Evolutionary conservation across 2,113 vertebrate genomes (phyloP).

Genomic region (Gasterosteus aculeatus): DNA sequence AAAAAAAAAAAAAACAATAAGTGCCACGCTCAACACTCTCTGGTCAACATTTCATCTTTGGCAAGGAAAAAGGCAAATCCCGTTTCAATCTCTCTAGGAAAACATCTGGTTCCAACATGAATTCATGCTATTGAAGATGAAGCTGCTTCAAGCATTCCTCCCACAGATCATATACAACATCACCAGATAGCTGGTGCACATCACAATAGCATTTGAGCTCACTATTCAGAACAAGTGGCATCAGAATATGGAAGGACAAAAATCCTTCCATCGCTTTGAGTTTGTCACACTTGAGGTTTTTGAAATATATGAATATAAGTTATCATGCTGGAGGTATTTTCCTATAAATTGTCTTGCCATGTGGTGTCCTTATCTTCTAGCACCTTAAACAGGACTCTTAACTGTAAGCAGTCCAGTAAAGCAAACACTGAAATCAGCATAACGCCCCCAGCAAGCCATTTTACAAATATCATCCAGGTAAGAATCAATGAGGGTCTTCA

Average conservation of each 20-base stretch:
- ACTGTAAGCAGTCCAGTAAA: background rate
- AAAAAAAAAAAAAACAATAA: slow-evolving; percentile 12
- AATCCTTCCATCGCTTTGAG: background rate
- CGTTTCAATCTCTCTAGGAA: slow-evolving; percentile 38
- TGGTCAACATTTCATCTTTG: slow-evolving; percentile 36
- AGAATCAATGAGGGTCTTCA: slow-evolving; percentile 1
- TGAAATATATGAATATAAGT: background rate
- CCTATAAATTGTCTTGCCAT: background rate
- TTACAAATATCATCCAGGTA: background rate
- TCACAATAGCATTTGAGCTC: background rate
- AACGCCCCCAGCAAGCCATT: slow-evolving; percentile 14
- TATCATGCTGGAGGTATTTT: background rate
- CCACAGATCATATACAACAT: background rate
- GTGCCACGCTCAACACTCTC: slow-evolving; percentile 21
- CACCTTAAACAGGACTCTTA: background rate
- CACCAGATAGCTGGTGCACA: background rate
- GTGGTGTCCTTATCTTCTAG: slow-evolving; percentile 13
- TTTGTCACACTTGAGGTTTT: background rate
- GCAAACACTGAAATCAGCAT: background rate
- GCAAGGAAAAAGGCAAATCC: slow-evolving; percentile 32
- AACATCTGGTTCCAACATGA: slow-evolving; percentile 37
- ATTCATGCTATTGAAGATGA: slow-evolving; percentile 17
- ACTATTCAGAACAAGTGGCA: background rate
- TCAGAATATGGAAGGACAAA: too few species aligned
- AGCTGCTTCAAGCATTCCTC: background rate